Evolutionary conservation across 2,888 invertebrate genomes (phyloP), one percentile per base, ranked within the genome.

Genomic region (Andrena flavipes): DNA sequence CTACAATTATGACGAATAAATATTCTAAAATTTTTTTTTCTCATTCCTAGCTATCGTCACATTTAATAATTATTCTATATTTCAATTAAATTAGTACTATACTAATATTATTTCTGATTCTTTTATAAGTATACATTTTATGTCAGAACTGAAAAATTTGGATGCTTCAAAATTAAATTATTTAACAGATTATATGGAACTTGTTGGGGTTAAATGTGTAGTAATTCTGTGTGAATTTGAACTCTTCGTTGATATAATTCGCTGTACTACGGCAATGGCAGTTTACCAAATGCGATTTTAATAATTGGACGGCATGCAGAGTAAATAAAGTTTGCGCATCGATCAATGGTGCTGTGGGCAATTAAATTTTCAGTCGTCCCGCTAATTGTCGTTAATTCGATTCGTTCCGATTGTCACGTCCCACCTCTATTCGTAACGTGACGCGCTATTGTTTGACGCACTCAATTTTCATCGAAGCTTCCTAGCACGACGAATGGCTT

Each of bases 321-420:
- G 51, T 72, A 80, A 82, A 80, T 73, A 76, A 64, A 73, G 69
- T 65, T 54, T 62, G 20, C 29, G 23, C 1, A 4, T 4, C 35
- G n/a, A 0, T 13, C n/a, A 16, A 33, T 23, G 26, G 16, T n/a
- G 48, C 42, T 20, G 42, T 8, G 30, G 3, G 8, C 33, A 76
- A 82, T 76, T 35, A 60, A 81, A 82, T 81, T 60, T 64, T 63
- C 72, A 75, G 51, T 75, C 63, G 48, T 33, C 60, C 20, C 7
- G 35, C 29, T 80, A 81, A 80, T 70, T 80, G 33, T 20, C 67
- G 29, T 2, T 67, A 67, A 72, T 76, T 80, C 30, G 30, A 48
- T 76, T 68, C 20, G 23, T 42, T 29, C 23, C 35, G 29, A 20
- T 26, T 49, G 20, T 60, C 49, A 29, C 49, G 71, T 42, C 16